Base-by-base conservation (phyloP, 2,888 invertebrate genomes). In the Syrphus vitripennis region DNA sequence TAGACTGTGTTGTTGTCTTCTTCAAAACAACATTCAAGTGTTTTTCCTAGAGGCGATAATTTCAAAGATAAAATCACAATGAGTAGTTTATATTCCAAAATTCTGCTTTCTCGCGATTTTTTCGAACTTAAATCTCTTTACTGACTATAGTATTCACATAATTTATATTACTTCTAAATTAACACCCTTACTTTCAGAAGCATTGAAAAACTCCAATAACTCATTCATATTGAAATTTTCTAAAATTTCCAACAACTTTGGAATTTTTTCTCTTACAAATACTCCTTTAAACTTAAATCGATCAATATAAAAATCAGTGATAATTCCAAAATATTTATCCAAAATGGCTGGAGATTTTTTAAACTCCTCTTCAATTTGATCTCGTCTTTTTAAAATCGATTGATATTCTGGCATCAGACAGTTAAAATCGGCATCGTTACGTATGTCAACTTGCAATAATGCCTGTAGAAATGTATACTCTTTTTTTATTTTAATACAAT, bases 301-400 rank as follows among this genome's bases (percentile, higher is more conserved):
- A 74, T 90, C 89, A 45, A 89, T 88, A 69, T 88, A 90, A 42
- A 89, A 88, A 79, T 89, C 88, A 1, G 88, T 88, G 16, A 90
- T 67, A 19, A 90, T 72, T 6, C 88, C 88, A 87, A 86, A 87
- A 69, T 87, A 87, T 63, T 88, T 78, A n/a, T 83, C 78, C 16
- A 89, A 61, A 24, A 88, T 79, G 5, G 63, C 34, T 4, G 88
- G 83, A 1, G 83, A 79, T 7, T 78, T 87, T 50, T 88, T 83
- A 72, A 86, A 88, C 40, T 83, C 74, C 6, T 76, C 83, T 37
- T 88, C 88, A 37, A 90, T 89, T 67, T 88, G 59, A 21, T 71
- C 57, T 59, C 87, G 80, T 1, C 88, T 83, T 2, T 88, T 87
- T 21, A 90, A 63, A 34, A 89, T 88, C 6, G 88, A 88, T 57